phyloP scores from a whole-genome alignment of 2,797 vertebrate species.

The Acanthis flammea region DNA sequence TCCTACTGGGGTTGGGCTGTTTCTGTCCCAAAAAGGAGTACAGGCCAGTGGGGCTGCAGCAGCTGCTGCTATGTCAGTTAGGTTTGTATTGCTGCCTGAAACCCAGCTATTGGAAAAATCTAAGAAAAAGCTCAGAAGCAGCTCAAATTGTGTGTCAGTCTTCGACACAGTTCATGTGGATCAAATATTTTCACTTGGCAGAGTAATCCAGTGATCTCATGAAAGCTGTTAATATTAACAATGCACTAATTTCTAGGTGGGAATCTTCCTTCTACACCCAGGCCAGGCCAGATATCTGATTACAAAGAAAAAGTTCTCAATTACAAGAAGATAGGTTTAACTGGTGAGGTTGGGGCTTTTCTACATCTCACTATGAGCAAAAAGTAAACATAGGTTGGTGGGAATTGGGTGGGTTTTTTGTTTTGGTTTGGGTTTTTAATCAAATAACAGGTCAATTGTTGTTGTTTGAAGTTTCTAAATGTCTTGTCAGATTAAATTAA shows the following conservation, averaged over 20 bases:
- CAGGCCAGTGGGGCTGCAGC: not conserved
- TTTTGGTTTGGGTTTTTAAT: not conserved
- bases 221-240: slow-evolving; percentile 26
- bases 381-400: not conserved
- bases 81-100: not conserved
- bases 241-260: not conserved
- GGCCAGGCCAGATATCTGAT: not conserved
- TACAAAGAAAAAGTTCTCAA: not conserved
- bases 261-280: not conserved
- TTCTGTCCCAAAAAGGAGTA: not conserved
- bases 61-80: not conserved
- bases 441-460: not conserved
- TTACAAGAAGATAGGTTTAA: not conserved
- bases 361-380: not conserved
- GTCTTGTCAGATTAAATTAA: not conserved
- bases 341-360: not conserved
- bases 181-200: not conserved
- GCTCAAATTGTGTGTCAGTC: not conserved
- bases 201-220: not conserved
- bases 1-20: not conserved
- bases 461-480: not conserved
- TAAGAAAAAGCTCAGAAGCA: not conserved
- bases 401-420: not conserved
- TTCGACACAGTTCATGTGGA: not conserved
- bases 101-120: not conserved